A percentile compares a stretch with the other conserved stretches of the same genome.
phyloP scores from a whole-genome alignment of 1,140 invertebrate genomes.

The Galleria mellonella region DNA sequence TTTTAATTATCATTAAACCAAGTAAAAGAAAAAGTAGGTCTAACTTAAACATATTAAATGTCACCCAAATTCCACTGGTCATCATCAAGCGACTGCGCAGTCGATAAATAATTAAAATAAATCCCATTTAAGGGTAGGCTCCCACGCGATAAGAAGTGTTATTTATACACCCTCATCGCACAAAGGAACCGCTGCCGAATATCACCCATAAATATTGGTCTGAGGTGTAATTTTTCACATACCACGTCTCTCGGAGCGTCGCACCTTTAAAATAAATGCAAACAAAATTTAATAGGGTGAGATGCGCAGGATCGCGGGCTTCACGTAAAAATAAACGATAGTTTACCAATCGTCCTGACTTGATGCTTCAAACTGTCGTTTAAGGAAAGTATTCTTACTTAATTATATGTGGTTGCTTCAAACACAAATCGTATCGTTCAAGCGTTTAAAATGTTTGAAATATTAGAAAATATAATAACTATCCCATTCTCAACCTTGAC shows the following conservation, averaged over 20 bases:
- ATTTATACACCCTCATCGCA: slow-evolving; percentile 71
- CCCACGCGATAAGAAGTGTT: slow-evolving; percentile 73
- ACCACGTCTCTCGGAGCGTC: slow-evolving; percentile 65
- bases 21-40: no score
- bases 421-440: background rate
- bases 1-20: no score
- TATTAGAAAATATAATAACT: no score
- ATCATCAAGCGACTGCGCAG: slow-evolving; percentile 4
- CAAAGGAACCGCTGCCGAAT: slow-evolving; percentile 73
- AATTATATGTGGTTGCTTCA: slow-evolving; percentile 1
- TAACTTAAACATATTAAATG: no score
- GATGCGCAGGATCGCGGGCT: slow-evolving; percentile 68
- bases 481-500: no score
- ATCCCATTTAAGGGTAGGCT: slow-evolving; percentile 69
- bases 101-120: slow-evolving; percentile 72
- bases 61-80: background rate
- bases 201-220: slow-evolving; percentile 73
- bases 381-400: slow-evolving; percentile 43
- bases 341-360: slow-evolving; percentile 40
- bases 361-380: slow-evolving; percentile 39
- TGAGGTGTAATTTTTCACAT: slow-evolving; percentile 75
- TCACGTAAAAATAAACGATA: slow-evolving; percentile 71
- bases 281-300: slow-evolving; percentile 74
- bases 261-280: slow-evolving; percentile 75
- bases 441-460: background rate